Evolutionary conservation across 2,888 invertebrate genomes (phyloP).

Genomic region (Stenotaenia linearis): DNA sequence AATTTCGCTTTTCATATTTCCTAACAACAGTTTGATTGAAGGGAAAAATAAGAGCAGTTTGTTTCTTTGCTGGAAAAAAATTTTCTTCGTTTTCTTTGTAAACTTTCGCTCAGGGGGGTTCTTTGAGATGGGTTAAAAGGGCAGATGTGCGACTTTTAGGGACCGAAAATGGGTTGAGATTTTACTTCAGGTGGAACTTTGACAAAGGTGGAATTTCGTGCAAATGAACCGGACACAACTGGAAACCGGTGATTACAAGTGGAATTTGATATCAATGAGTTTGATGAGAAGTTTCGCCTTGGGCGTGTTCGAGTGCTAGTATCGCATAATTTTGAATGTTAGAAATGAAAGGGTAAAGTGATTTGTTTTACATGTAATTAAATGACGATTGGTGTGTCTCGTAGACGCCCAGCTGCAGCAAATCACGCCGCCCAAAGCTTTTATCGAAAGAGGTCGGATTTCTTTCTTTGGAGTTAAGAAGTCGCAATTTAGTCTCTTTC

Average conservation of each 20-base stretch:
- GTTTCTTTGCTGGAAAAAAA: not conserved
- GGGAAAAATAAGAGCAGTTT: not conserved
- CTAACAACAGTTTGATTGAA: not conserved
- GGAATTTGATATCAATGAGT: not conserved
- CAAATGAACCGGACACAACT: not conserved
- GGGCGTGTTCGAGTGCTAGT: not conserved
- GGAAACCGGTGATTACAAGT: no score
- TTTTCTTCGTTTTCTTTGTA: not conserved
- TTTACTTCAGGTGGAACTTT: not conserved
- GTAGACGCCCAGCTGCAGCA: conserved; percentile 6
- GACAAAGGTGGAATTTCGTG: not conserved
- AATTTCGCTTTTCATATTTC: not conserved
- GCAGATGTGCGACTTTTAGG: not conserved
- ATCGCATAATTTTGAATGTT: not conserved
- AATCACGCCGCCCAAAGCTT: conserved; percentile 26
- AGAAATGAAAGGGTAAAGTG: not conserved
- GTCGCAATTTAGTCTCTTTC: conserved; percentile 20
- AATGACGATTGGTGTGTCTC: conserved; percentile 21
- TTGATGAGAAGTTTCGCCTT: not conserved
- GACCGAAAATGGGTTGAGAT: not conserved
- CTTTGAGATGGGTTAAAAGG: not conserved
- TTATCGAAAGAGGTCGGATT: conserved; percentile 30
- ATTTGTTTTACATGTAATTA: conserved; percentile 30
- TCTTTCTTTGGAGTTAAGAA: conserved; percentile 9
- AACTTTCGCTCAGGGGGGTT: not conserved